Evolutionary conservation across 2,113 vertebrate species (phyloP), one percentile per base, ranked within the genome.

Genomic region (Alligator sinensis): DNA sequence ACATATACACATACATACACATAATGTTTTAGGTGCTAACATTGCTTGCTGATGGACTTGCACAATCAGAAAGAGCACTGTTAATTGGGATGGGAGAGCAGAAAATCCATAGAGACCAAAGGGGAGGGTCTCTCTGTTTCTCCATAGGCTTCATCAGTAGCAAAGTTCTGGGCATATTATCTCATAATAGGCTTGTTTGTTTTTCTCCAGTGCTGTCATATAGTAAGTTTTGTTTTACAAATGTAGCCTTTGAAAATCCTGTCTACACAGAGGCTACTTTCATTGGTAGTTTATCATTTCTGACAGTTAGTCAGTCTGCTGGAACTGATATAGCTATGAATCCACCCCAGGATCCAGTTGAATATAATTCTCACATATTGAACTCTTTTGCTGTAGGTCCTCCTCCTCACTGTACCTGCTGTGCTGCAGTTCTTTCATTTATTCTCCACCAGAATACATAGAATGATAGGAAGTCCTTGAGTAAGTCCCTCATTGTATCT

Each of bases 231-330:
- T 34, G 78, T 92, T 72, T 93, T 60, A 85, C 77, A 96, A 95
- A 81, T 27, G 3, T 27, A 7, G 70, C 27, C 82, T 94, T 66
- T 75, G 61, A 91, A 83, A 90, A 89, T 62, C 5, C 60, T 94
- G 8, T 58, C 22, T 89, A 28, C 34, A 22, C 89, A 88, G 58
- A 34, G 88, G 68, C 58, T 75, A 11, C 61, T 95, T 96, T 87
- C 70, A 34, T 63, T 82, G 74, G 68, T 64, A 80, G 58, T 92
- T 97, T 79, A 87, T 93, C 9, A 58, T 93, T 86, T 95, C 91
- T 55, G 55, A 90, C 88, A 88, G 75, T 87, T 94, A 94, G 89
- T 90, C 15, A 8, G 89, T 86, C 81, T 96, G 64, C 90, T 82
- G 77, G 74, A 96, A 96, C 76, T 0, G 25, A 75, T 83, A 64